Evolutionary conservation across 2,113 vertebrate genomes (phyloP).

Genomic region (Aspidoscelis tigris): DNA sequence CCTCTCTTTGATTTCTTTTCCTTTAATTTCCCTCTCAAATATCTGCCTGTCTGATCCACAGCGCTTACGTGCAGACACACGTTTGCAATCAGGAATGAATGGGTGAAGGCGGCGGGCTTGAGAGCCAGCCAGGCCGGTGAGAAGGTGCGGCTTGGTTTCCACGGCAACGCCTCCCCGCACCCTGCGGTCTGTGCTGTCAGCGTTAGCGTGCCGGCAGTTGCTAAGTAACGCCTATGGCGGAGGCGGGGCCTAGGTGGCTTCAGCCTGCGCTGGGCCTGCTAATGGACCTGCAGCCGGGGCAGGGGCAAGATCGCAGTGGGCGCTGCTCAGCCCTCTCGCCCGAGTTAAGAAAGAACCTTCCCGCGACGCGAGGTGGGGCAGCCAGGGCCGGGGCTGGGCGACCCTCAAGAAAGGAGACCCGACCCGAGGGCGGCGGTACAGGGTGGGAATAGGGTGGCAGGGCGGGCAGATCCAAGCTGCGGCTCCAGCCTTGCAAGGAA

Average conservation of each 20-base stretch:
- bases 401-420: background rate
- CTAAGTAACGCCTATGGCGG: background rate
- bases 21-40: too few relatives aligned
- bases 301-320: background rate
- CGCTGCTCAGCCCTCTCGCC: background rate
- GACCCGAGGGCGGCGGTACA: background rate
- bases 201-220: slow-evolving; percentile 13
- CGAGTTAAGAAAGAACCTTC: slow-evolving; percentile 1
- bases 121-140: too few relatives aligned
- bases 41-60: too few relatives aligned
- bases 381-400: background rate
- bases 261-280: background rate
- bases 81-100: too few relatives aligned
- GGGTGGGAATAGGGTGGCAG: too few relatives aligned
- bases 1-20: too few relatives aligned
- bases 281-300: background rate
- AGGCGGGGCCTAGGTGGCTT: background rate
- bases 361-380: background rate
- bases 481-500: background rate
- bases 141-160: rapidly evolving
- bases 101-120: too few relatives aligned
- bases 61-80: too few relatives aligned
- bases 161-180: background rate
- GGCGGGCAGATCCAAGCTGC: too few relatives aligned
- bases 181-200: slow-evolving; percentile 42